Evolutionary conservation across 1,140 invertebrate species (phyloP), one percentile per base, ranked within the genome.

Genomic region (Pogonomyrmex californicus): DNA sequence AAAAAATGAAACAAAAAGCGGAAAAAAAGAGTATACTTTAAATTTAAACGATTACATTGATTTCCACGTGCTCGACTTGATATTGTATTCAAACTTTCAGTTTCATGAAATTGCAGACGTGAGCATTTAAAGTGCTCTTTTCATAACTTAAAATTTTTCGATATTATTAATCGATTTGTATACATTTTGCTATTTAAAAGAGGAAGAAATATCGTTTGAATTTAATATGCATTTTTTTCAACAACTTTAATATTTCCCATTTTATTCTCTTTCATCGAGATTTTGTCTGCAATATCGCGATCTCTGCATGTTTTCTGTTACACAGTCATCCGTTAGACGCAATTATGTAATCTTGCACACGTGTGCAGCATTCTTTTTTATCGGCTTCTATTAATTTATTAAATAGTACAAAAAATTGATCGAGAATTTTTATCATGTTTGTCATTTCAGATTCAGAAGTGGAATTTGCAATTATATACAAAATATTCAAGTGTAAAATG

Each of bases 291-390:
- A 81, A 14, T n/a, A n/a, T 71, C 4, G 17, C 54, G n/a, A 2
- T 75, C 41, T 83, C 38, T 23, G 51, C 51, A 58, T 49, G 54
- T 33, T 62, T 14, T 0, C n/a, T 41, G 1, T 62, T 60, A 60
- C 14, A 23, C 54, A 68, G 14, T 75, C 68, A 73, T 75, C 56
- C 75, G 49, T 81, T 68, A 63, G 41, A 82, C 54, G 79, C 66
- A 83, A 33, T 51, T 75, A 60, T 7, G 33, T 62, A 62, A 75
- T 83, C 23, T 41, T 17, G 41, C 54, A 73, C 68, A 0, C 23
- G 23, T 23, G 56, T 75, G 41, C 68, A 62, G 33, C 68, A 73
- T n/a, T 14, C n/a, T 17, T 58, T 36, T 60, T 58, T 30, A 79
- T 60, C n/a, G 4, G 1, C 51, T 49, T 60, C 36, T n/a, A 14